These are phyloP conservation scores for Julus scandinavius DNA, from an alignment of 2,888 invertebrate species.

Conservation along the genomic window DNA sequence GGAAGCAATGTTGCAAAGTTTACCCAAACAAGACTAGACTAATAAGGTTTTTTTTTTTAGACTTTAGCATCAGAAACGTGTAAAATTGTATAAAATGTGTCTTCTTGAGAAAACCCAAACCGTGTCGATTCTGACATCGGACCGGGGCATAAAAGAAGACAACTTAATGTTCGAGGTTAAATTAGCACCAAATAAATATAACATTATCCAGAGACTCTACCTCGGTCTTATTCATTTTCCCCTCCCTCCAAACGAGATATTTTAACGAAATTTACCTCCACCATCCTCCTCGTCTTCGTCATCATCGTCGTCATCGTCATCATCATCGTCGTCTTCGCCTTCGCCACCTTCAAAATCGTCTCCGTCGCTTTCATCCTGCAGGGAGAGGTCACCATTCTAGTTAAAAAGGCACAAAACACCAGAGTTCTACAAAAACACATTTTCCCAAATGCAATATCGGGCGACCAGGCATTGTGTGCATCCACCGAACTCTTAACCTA, in stretches of 20 bases:
- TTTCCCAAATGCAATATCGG: not conserved
- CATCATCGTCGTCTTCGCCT: constrained; percentile 72
- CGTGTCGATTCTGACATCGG: not conserved
- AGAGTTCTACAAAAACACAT: not conserved
- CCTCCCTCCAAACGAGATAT: too few species aligned
- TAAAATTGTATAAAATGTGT: not conserved
- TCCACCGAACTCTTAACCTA: too few species aligned
- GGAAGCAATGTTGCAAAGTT: too few species aligned
- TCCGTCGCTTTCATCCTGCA: constrained; percentile 73
- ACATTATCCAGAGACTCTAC: constrained; percentile 24
- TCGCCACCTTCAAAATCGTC: constrained; percentile 72
- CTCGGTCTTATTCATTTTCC: not conserved
- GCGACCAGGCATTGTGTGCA: too few species aligned
- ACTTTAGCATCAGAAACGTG: too few species aligned
- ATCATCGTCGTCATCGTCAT: constrained; percentile 69
- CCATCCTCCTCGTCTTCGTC: constrained; percentile 67
- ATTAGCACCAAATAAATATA: not conserved
- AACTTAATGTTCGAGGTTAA: not conserved
- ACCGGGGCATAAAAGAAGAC: not conserved
- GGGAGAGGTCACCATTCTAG: constrained; percentile 55
- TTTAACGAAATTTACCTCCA: not conserved
- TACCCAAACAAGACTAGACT: not conserved
- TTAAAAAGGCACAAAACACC: constrained; percentile 49
- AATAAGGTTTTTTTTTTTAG: too few species aligned
- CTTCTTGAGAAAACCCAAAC: not conserved